A percentile compares a stretch with the other conserved stretches of the same genome.
phyloP scores from a whole-genome alignment of 2,888 invertebrate species.

The Panzeria rudis region DNA sequence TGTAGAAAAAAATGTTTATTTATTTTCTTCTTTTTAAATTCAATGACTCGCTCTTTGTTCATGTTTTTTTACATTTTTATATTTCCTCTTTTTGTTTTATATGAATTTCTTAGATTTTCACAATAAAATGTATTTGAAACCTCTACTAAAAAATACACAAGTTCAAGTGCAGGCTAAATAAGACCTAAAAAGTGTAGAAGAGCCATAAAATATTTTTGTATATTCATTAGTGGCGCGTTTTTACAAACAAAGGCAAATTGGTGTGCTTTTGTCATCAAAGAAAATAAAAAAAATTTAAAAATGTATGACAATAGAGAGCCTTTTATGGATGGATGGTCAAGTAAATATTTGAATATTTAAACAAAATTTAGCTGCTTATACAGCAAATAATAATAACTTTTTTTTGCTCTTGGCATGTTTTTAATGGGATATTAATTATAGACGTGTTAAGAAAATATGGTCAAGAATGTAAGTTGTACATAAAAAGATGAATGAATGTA shows the following conservation, averaged over 20 bases:
- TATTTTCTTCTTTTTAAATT: neutral
- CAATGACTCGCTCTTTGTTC: conserved; percentile 39
- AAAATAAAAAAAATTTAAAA: neutral
- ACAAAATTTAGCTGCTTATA: neutral
- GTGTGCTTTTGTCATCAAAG: conserved; percentile 21
- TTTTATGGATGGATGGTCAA: conserved; percentile 49
- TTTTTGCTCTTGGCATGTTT: neutral
- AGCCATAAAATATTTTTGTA: neutral
- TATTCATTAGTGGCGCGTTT: conserved; percentile 17
- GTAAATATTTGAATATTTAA: conserved; percentile 53
- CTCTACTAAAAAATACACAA: conserved; percentile 56
- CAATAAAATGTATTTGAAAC: conserved; percentile 34
- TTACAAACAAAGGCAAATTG: conserved; percentile 25
- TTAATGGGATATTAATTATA: neutral
- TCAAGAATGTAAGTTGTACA: too few relatives aligned
- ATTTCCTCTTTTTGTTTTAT: conserved; percentile 30
- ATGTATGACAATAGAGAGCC: conserved; percentile 46
- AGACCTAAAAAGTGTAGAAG: conserved; percentile 38
- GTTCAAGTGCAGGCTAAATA: conserved; percentile 67
- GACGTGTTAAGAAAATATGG: neutral
- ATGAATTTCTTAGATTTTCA: conserved; percentile 30
- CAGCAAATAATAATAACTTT: neutral
- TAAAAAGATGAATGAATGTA: neutral
- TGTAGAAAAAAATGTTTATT: conserved; percentile 18
- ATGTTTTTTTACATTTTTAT: conserved; percentile 10